Base-by-base conservation (phyloP, 1,140 invertebrate genomes). In the Pachypeltis micranthus region DNA sequence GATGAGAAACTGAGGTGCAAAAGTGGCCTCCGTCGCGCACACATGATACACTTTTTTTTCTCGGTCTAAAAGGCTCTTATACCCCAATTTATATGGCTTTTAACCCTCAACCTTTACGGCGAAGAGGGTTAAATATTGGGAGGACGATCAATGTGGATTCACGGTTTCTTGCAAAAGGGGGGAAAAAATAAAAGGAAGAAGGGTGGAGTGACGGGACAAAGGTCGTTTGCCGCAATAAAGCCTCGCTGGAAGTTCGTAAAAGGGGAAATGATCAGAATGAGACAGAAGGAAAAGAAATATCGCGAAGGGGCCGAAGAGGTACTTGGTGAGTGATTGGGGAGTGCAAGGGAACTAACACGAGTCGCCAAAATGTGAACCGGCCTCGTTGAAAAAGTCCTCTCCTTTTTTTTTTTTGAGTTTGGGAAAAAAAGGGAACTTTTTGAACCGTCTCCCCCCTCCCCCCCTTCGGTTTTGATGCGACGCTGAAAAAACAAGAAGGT, bases 71-170 rank as follows among this genome's bases (percentile, higher is more conserved):
- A 51, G 47, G 23, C 7, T 4, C 34, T 54, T 24, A 57, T 44
- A 66, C 62, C 66, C 63, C 47, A 51, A 51, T 67, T 67, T 67
- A 65, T 66, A 68, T 68, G 65, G 65, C 67, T 68, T 68, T 68
- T 68, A 68, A 68, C 67, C 67, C 64, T 57, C 54, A 27, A 54
- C 23, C 1, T 27, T 51, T 21, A 51, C 4, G 4, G 12, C n/a
- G n/a, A n/a, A n/a, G n/a, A n/a, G n/a, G n/a, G n/a, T n/a, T n/a
- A 7, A 21, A 21, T 4, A 21, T 51, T 21, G 47, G 21, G 4
- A 51, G 47, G 19, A 3, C 47, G 47, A 51, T 51, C 47, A 21
- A 51, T 51, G 12, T 51, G 10, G 7, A n/a, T n/a, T n/a, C 34
- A 39, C 7, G 34, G 34, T 7, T 39, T 39, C n/a, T 39, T n/a